These are phyloP conservation scores for Chloropsis cyanopogon DNA, from an alignment of 2,113 vertebrate genomes.

Conservation along the genomic window DNA sequence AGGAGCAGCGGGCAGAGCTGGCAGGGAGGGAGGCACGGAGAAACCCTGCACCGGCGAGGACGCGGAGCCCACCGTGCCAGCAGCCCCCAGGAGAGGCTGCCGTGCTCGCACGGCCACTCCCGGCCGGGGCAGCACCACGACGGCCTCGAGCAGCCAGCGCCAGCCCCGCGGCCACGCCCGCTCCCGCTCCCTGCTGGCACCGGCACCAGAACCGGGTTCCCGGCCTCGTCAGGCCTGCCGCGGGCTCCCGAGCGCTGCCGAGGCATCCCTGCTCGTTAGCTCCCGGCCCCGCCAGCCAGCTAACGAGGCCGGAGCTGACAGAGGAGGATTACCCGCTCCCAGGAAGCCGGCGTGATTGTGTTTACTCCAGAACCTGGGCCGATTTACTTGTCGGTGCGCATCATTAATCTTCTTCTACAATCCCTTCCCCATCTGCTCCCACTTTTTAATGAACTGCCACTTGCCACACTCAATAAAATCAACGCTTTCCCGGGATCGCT, in stretches of 20 bases:
- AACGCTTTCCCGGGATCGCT: constrained; percentile 49
- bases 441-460: constrained; percentile 80
- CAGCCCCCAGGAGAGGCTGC: fast-evolving
- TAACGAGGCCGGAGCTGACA: constrained; percentile 64
- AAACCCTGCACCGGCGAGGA: neutral
- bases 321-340: constrained; percentile 62
- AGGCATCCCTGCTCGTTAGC: neutral
- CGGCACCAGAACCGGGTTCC: fast-evolving
- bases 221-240: fast-evolving
- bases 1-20: neutral
- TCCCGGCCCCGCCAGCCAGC: neutral
- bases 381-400: constrained; percentile 72
- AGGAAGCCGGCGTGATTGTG: constrained; percentile 64
- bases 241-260: neutral
- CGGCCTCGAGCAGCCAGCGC: fast-evolving
- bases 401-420: constrained; percentile 80
- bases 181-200: neutral
- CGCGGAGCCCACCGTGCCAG: fast-evolving
- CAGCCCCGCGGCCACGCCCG: neutral
- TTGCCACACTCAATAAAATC: constrained; percentile 79
- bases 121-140: fast-evolving
- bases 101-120: fast-evolving
- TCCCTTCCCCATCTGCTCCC: constrained; percentile 77
- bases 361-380: constrained; percentile 74
- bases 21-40: neutral